Conservation (phyloP, 2,888 invertebrate genomes). For the Lordiphosa fenestrarum region DNA sequence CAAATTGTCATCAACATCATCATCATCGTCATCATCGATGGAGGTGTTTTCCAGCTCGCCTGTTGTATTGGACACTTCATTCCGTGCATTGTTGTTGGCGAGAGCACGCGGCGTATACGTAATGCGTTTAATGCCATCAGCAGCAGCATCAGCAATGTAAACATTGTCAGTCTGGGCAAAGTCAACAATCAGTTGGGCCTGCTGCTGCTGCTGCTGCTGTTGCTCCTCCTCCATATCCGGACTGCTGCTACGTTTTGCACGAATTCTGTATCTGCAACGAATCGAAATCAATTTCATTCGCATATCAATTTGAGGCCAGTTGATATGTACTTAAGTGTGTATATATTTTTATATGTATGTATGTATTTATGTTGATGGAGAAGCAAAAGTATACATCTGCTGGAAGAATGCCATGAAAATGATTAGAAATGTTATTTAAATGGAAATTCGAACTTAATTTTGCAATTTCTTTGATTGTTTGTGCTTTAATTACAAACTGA, state of each 20-base stretch:
- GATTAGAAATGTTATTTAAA: slow-evolving; percentile 27
- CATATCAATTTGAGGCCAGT: slow-evolving; percentile 15
- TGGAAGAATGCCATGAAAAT: slow-evolving; percentile 30
- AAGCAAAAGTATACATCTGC: too few species aligned
- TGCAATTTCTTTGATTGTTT: too few species aligned
- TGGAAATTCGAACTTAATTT: too few species aligned
- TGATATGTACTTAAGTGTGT: not conserved
- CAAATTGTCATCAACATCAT: slow-evolving; percentile 57
- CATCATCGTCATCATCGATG: not conserved
- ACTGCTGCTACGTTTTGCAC: slow-evolving; percentile 33
- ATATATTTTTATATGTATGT: too few species aligned
- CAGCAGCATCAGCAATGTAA: slow-evolving; percentile 11
- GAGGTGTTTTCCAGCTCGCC: not conserved
- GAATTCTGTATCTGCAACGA: slow-evolving; percentile 49
- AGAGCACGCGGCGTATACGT: slow-evolving; percentile 41
- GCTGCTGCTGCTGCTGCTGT: slow-evolving; percentile 6
- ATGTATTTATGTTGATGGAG: slow-evolving; percentile 20
- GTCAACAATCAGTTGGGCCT: slow-evolving; percentile 49
- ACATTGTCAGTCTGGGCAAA: slow-evolving; percentile 26
- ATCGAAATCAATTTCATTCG: slow-evolving; percentile 21
- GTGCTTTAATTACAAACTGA: too few species aligned
- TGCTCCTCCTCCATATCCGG: slow-evolving; percentile 9
- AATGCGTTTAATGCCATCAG: slow-evolving; percentile 50
- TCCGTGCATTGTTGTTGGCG: slow-evolving; percentile 41
- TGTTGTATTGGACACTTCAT: slow-evolving; percentile 46